Percentiles rank a stretch among this genome's conserved stretches.
Conservation (phyloP, 1,140 invertebrate genomes). For the Andricus grossulariae region DNA sequence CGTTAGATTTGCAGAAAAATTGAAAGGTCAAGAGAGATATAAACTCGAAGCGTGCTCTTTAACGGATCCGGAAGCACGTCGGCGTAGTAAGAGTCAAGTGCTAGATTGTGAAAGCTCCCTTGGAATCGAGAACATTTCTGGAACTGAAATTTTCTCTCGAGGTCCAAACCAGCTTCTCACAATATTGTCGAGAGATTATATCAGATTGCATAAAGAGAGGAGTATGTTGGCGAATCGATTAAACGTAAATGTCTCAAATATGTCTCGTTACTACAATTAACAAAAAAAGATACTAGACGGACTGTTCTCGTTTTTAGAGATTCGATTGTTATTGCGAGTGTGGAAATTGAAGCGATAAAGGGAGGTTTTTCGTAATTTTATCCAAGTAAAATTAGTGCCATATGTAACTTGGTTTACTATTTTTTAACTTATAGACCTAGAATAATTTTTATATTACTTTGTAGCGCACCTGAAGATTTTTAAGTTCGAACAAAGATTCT, state of each 20-base stretch:
- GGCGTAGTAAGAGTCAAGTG: slow-evolving; percentile 45
- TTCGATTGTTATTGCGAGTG: background rate
- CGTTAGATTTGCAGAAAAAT: slow-evolving; percentile 10
- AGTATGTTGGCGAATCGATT: slow-evolving; percentile 55
- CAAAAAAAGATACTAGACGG: background rate
- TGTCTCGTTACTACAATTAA: slow-evolving; percentile 30
- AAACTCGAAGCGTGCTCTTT: slow-evolving; percentile 47
- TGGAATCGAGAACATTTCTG: background rate
- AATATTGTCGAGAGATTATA: slow-evolving; percentile 6
- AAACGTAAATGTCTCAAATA: slow-evolving; percentile 47
- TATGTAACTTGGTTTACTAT: background rate
- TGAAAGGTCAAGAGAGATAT: slow-evolving; percentile 7
- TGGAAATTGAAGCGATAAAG: slow-evolving; percentile 18
- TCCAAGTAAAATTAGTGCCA: slow-evolving; percentile 13
- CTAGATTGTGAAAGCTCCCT: background rate
- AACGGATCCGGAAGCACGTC: slow-evolving; percentile 49
- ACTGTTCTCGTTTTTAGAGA: slow-evolving; percentile 10
- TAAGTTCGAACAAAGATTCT: slow-evolving; percentile 3
- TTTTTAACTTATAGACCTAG: background rate
- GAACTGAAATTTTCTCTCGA: background rate
- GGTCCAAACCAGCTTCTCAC: background rate
- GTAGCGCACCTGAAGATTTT: background rate
- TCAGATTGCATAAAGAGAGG: slow-evolving; percentile 42
- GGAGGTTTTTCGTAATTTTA: background rate
- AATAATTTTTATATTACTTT: slow-evolving; percentile 10